Conservation (phyloP, 2,888 invertebrate genomes). For the Napeogenes inachia region DNA sequence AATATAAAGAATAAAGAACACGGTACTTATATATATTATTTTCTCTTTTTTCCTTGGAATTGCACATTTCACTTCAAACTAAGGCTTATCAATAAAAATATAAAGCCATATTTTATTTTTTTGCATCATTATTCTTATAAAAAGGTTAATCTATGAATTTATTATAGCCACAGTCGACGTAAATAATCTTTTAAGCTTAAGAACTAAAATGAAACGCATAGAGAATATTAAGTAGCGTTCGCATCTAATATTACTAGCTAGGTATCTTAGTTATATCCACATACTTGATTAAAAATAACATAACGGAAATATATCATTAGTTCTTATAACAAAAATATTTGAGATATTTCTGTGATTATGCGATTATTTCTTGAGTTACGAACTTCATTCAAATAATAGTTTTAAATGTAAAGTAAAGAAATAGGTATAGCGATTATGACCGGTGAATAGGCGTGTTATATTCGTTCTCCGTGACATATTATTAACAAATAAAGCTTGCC, state of each 20-base stretch:
- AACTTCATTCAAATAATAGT: too few species aligned
- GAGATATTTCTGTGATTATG: too few species aligned
- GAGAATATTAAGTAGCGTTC: conserved; percentile 20
- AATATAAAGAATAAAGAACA: neutral
- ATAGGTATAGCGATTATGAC: conserved; percentile 44
- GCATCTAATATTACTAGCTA: too few species aligned
- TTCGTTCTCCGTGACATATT: conserved; percentile 64
- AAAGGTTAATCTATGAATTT: conserved; percentile 1
- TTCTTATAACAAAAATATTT: too few species aligned
- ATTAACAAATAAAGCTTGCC: conserved; percentile 68
- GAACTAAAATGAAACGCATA: conserved; percentile 18
- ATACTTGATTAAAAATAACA: conserved; percentile 2
- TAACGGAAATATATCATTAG: neutral
- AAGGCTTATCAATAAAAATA: neutral
- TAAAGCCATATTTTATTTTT: neutral
- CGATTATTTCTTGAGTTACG: too few species aligned
- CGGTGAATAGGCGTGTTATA: conserved; percentile 60
- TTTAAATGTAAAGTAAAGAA: conserved; percentile 22
- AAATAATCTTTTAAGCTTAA: conserved; percentile 15
- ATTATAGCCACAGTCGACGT: conserved; percentile 15
- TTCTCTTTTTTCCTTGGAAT: too few species aligned
- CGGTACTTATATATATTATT: too few species aligned
- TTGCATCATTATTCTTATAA: neutral
- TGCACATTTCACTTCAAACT: too few species aligned
- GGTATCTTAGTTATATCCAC: too few species aligned